Percentiles rank a stretch among this genome's conserved stretches.
Conservation (phyloP, 2,888 invertebrate genomes). For the Gryllus longicercus region DNA sequence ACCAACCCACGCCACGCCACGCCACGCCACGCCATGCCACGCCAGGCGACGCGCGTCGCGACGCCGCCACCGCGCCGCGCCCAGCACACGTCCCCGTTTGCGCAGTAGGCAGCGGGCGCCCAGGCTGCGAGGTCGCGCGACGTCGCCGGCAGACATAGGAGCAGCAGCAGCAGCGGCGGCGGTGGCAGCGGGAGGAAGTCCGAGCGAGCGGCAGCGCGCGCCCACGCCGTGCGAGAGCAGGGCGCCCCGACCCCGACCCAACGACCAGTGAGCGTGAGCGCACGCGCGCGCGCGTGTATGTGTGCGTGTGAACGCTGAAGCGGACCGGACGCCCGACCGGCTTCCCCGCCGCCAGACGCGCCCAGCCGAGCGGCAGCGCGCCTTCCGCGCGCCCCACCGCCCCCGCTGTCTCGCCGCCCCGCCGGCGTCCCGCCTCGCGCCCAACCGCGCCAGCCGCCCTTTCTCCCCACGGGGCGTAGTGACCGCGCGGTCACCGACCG, state of each 20-base stretch:
- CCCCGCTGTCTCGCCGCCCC: not conserved
- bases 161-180: too few relatives aligned
- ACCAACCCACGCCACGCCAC: too few relatives aligned
- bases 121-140: not conserved
- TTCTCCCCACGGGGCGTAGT: too few relatives aligned
- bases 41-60: not conserved
- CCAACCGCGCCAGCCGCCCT: too few relatives aligned
- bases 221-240: not conserved
- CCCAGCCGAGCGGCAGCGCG: not conserved
- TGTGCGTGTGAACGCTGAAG: too few relatives aligned
- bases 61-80: not conserved
- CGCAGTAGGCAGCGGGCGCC: not conserved
- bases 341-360: not conserved
- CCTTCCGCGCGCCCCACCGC: not conserved
- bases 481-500: too few relatives aligned
- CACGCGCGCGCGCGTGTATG: too few relatives aligned
- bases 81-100: constrained; percentile 1
- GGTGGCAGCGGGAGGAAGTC: not conserved
- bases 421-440: too few relatives aligned
- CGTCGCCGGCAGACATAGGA: too few relatives aligned
- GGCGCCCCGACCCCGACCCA: not conserved
- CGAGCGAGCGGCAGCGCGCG: not conserved
- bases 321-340: not conserved
- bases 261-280: not conserved
- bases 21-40: too few relatives aligned